Percentiles rank a stretch among this genome's conserved stretches.
phyloP scores from a whole-genome alignment of 2,888 invertebrate species.

The Dioctria linearis region DNA sequence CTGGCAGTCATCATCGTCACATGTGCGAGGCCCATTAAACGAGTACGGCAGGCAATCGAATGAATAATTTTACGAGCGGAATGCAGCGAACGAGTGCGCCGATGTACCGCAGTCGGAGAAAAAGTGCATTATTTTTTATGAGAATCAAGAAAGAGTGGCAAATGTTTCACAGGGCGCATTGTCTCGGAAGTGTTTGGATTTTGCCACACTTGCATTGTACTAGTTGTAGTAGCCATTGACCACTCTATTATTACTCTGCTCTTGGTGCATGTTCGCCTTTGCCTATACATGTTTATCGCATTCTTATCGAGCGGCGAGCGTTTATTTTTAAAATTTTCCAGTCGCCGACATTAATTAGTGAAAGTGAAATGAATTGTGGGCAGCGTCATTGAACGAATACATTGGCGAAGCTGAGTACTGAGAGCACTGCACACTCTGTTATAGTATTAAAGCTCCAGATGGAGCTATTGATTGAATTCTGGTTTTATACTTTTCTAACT shows the following conservation, averaged over 20 bases:
- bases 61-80: neutral
- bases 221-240: slow-evolving; percentile 14
- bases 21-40: slow-evolving; percentile 33
- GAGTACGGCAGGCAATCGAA: slow-evolving; percentile 21
- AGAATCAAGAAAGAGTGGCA: neutral
- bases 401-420: neutral
- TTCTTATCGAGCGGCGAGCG: neutral
- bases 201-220: neutral
- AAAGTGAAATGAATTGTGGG: slow-evolving; percentile 43
- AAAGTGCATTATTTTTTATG: slow-evolving; percentile 28
- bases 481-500: no score
- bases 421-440: no score
- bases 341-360: slow-evolving; percentile 47
- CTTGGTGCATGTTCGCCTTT: slow-evolving; percentile 16
- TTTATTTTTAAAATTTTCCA: slow-evolving; percentile 46
- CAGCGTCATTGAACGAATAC: slow-evolving; percentile 27
- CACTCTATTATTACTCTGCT: slow-evolving; percentile 9
- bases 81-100: slow-evolving; percentile 28
- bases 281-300: neutral
- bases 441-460: neutral
- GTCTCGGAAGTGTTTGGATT: slow-evolving; percentile 14
- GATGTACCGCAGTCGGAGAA: slow-evolving; percentile 18
- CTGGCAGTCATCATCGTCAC: slow-evolving; percentile 1
- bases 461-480: no score
- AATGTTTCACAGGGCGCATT: slow-evolving; percentile 23